Evolutionary conservation across 2,797 vertebrate species (phyloP), one percentile per base, ranked within the genome.

Genomic region (Sphenopsis melanotis): DNA sequence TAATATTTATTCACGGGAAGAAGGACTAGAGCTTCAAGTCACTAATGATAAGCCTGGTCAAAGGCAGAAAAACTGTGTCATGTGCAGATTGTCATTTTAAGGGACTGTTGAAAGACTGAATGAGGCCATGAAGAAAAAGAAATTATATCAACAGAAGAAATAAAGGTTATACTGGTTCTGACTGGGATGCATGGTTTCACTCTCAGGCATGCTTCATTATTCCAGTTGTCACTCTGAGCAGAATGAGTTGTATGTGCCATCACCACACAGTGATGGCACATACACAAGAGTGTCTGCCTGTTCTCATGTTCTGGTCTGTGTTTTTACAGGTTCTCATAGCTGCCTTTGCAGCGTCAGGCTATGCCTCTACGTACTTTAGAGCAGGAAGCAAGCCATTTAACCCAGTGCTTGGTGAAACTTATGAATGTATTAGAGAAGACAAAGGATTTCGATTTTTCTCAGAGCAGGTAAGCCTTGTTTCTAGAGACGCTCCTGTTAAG

Each of bases 321-420:
- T 95, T 96, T 96, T 96, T 68, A 74, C 97, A 99, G 99, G 99
- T 98, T 97, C 98, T 99, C 53, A 98, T 99, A 56, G 99, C 99
- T 95, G 99, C 99, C 83, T 99, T 99, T 97, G 99, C 99, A 90
- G 98, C 99, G 94, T 99, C 99, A 94, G 99, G 99, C 97, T 99
- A 99, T 95, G 99, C 99, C 83, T 99, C 99, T 96, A 99, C 99
- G 3, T 99, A 99, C 96, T 99, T 99, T 89, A 98, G 99, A 98
- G 99, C 99, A 95, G 99, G 99, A 98, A 99, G 99, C 97, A 99
- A 99, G 98, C 99, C 99, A 97, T 99, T 99, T 98, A 99, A 99
- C 97, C 99, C 99, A 47, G 96, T 99, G 77, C 99, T 99, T 17
- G 99, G 99, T 96, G 99, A 99, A 98, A 99, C 99, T 11, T 99